Evolutionary conservation across 2,797 vertebrate genomes (phyloP).

Genomic region (Sitta carolinensis): DNA sequence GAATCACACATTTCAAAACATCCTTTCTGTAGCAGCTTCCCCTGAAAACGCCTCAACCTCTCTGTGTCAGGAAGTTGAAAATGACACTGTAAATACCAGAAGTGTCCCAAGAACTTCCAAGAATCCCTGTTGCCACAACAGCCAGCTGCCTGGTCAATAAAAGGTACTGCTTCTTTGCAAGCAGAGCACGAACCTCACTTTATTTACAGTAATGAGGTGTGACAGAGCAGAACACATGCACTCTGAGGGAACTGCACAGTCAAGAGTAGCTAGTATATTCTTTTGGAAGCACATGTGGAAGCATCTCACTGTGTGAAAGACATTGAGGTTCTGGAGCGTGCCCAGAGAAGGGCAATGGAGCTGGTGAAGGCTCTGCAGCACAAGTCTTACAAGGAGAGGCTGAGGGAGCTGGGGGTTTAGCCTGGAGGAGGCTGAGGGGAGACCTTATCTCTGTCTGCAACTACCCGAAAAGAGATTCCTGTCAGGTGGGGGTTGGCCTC

Average conservation of each 20-base stretch:
- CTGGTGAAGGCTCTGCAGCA: background rate
- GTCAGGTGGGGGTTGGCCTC: background rate
- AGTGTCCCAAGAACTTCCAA: background rate
- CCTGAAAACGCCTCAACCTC: background rate
- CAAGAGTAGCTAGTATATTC: rapidly evolving
- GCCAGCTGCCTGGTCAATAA: background rate
- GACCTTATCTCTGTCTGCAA: background rate
- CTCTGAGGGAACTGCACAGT: background rate
- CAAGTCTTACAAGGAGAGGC: background rate
- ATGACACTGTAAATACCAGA: background rate
- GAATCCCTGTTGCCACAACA: background rate
- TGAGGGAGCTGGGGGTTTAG: background rate
- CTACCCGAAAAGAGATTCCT: background rate
- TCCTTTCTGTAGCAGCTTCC: background rate
- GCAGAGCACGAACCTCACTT: background rate
- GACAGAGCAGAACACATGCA: background rate
- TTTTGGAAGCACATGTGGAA: background rate
- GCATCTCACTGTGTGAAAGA: background rate
- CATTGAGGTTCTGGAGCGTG: background rate
- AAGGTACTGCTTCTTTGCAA: background rate
- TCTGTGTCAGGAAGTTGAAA: background rate
- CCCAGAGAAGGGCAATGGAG: background rate
- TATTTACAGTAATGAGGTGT: background rate
- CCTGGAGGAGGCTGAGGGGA: background rate
- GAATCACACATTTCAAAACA: background rate